Conservation (phyloP, 2,888 invertebrate species). For the Platycheirus albimanus region DNA sequence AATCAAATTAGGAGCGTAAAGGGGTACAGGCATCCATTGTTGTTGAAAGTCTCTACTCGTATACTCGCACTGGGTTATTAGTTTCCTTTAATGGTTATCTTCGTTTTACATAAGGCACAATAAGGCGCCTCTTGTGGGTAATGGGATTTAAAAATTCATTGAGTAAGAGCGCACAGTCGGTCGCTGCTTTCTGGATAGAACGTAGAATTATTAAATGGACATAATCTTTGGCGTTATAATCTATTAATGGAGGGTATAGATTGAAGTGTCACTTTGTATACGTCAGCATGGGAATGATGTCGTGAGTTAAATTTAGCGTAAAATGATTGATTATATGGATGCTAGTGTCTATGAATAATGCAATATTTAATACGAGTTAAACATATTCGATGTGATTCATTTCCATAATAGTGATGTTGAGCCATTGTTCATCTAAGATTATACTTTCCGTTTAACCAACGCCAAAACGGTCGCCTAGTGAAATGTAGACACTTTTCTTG, state of each 20-base stretch:
- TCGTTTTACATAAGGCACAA: constrained; percentile 47
- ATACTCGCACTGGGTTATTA: constrained; percentile 38
- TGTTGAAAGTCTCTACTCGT: constrained; percentile 19
- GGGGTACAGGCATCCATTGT: constrained; percentile 27
- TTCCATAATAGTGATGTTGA: too few relatives aligned
- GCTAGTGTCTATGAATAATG: too few relatives aligned
- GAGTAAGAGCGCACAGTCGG: neutral
- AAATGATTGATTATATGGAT: constrained; percentile 2
- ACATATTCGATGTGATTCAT: too few relatives aligned
- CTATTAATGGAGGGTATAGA: constrained; percentile 15
- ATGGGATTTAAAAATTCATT: constrained; percentile 29
- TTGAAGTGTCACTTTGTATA: constrained; percentile 42
- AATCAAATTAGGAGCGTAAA: constrained; percentile 13
- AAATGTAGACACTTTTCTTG: too few relatives aligned
- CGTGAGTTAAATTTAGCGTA: constrained; percentile 1
- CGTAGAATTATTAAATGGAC: neutral
- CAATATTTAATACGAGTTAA: too few relatives aligned
- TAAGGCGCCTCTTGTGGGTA: constrained; percentile 21
- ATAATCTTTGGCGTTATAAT: constrained; percentile 2
- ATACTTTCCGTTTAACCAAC: too few relatives aligned
- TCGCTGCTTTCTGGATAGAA: constrained; percentile 3
- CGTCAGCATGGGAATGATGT: neutral
- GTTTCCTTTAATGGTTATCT: constrained; percentile 28
- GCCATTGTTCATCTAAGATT: too few relatives aligned
- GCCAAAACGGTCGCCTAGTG: too few relatives aligned